Evolutionary conservation across 2,888 invertebrate genomes (phyloP).

Genomic region (Helicoverpa assulta): DNA sequence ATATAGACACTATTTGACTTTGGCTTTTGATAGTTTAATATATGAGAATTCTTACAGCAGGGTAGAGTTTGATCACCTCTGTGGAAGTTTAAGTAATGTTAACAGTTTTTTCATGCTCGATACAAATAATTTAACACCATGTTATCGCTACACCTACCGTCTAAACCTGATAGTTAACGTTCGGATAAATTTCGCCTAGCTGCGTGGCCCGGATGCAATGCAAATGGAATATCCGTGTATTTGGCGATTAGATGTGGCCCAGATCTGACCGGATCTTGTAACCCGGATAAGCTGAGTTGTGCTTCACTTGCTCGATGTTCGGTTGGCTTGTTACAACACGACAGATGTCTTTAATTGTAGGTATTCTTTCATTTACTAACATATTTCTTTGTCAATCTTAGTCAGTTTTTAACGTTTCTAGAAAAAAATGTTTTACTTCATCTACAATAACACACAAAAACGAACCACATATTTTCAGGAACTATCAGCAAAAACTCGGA

Average conservation of each 20-base stretch:
- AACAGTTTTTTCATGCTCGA: background rate
- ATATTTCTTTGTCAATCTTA: background rate
- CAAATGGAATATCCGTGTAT: slow-evolving; percentile 84
- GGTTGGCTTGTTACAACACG: slow-evolving; percentile 54
- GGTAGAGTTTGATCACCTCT: too few species aligned
- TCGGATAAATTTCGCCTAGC: slow-evolving; percentile 64
- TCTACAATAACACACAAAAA: slow-evolving; percentile 16
- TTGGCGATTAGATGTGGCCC: slow-evolving; percentile 76
- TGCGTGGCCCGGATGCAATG: slow-evolving; percentile 74
- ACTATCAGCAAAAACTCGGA: slow-evolving; percentile 4
- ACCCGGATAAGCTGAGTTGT: slow-evolving; percentile 74
- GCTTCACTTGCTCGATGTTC: slow-evolving; percentile 68
- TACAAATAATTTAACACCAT: slow-evolving; percentile 15
- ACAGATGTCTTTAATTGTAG: slow-evolving; percentile 16
- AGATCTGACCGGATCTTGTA: slow-evolving; percentile 75
- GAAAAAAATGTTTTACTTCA: background rate
- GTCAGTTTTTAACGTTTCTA: background rate
- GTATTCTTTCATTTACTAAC: background rate
- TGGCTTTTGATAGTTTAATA: too few species aligned
- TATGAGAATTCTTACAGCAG: too few species aligned
- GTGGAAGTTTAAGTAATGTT: background rate
- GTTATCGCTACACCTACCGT: slow-evolving; percentile 29
- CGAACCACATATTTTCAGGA: background rate
- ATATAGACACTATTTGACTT: too few species aligned
- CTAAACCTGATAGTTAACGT: slow-evolving; percentile 62